Base-by-base conservation (phyloP, 2,797 vertebrate species). In the Sebastes elongatus region DNA sequence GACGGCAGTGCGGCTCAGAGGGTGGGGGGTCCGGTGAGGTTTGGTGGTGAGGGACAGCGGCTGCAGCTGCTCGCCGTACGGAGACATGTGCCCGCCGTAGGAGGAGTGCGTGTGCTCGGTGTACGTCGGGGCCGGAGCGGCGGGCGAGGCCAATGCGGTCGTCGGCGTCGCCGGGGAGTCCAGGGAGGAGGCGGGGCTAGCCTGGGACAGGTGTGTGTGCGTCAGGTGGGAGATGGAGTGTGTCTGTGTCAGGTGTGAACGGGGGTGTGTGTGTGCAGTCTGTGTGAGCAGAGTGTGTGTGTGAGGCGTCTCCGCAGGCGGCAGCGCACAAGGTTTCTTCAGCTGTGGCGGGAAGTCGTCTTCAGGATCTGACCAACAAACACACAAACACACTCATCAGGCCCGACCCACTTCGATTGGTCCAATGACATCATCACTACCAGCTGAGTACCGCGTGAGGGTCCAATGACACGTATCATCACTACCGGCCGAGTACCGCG, bases 101-200 rank as follows among this genome's bases (percentile, higher is more conserved):
- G 78, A 73, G 1, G 78, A 68, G 78, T 90, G 90, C 0, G 88
- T 83, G 88, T 92, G 91, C 68, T 97, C 97, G 0, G 98, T 98
- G 93, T 97, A 97, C 2, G 98, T 97, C 27, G 98, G 89, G 0
- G 97, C 97, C 0, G 97, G 97, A 0, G 97, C 97, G 0, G 97
- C 97, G 0, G 98, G 97, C 0, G 97, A 98, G 0, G 97, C 97
- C 92, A 98, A 91, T 0, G 97, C 96, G 0, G 96, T 94, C 0
- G 97, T 98, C 0, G 98, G 97, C 0, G 98, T 98, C 6, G 97
- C 97, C 0, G 98, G 98, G 0, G 98, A 98, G 92, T 98, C 98
- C 92, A 98, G 91, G 86, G 98, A 98, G 4, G 97, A 98, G 49
- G 97, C 96, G 0, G 98, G 97, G 90, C 97, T 98, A 83, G 96